Evolutionary conservation across 2,113 vertebrate genomes (phyloP).

Genomic region (Machaerirhynchus nigripectus): DNA sequence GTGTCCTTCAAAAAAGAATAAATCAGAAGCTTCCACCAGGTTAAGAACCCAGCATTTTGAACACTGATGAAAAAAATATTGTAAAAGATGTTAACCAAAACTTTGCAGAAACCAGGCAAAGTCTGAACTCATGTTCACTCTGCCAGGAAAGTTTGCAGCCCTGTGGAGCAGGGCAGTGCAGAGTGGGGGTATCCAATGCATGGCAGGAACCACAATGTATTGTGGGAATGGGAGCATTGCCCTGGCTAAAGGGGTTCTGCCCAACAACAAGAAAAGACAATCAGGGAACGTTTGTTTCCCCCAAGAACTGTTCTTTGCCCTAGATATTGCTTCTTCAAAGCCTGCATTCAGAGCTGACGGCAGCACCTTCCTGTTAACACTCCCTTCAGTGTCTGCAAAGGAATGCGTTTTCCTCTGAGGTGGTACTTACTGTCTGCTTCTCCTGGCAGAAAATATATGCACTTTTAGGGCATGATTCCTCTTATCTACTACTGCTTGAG

Average conservation of each 20-base stretch:
- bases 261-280: neutral
- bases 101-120: neutral
- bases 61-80: neutral
- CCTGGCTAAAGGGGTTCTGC: neutral
- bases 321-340: neutral
- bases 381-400: neutral
- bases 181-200: accelerated
- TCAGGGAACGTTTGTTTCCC: neutral
- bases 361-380: neutral
- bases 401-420: neutral
- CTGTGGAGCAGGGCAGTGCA: neutral
- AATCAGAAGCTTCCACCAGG: neutral
- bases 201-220: neutral
- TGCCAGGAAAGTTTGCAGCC: neutral
- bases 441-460: neutral
- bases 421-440: neutral
- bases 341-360: neutral
- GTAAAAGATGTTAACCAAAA: neutral
- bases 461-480: neutral
- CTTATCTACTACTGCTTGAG: neutral
- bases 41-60: neutral
- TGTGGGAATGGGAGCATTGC: neutral
- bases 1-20: neutral
- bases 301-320: neutral
- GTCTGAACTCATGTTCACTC: accelerated